phyloP scores from a whole-genome alignment of 2,888 invertebrate species.

The Sepiola atlantica region DNA sequence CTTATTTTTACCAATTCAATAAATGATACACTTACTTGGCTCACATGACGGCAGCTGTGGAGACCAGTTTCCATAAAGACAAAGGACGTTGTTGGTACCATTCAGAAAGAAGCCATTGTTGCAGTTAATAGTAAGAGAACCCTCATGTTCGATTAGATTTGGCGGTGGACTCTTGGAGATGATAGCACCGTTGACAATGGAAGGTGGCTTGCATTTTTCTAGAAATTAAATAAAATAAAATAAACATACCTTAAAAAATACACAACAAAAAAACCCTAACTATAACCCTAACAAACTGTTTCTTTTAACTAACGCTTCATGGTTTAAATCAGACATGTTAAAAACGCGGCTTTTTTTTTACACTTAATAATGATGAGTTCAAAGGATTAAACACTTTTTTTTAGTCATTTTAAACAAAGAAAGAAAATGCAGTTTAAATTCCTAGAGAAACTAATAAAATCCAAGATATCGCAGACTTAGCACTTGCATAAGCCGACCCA shows the following conservation, averaged over 20 bases:
- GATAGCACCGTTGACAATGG: neutral
- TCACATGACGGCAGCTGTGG: neutral
- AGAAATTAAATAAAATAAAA: neutral
- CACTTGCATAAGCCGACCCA: too few relatives aligned
- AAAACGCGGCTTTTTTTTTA: too few relatives aligned
- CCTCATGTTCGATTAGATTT: neutral
- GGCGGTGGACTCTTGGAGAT: neutral
- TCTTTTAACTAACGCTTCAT: too few relatives aligned
- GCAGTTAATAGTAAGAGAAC: neutral
- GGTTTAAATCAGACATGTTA: too few relatives aligned
- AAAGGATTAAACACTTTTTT: too few relatives aligned
- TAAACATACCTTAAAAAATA: neutral
- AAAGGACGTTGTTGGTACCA: neutral
- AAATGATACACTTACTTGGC: constrained; percentile 13
- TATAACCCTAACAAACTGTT: neutral
- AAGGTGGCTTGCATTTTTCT: constrained; percentile 19
- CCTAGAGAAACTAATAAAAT: too few relatives aligned
- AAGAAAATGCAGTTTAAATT: too few relatives aligned
- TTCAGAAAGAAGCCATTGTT: neutral
- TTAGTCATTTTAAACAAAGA: too few relatives aligned
- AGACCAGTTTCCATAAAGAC: constrained; percentile 8
- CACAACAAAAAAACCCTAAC: neutral
- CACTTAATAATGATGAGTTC: too few relatives aligned
- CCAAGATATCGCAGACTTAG: too few relatives aligned
- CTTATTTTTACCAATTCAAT: neutral